Percentiles rank a stretch among this genome's conserved stretches.
phyloP scores from a whole-genome alignment of 2,113 vertebrate species.

The Perca schrenkii region DNA sequence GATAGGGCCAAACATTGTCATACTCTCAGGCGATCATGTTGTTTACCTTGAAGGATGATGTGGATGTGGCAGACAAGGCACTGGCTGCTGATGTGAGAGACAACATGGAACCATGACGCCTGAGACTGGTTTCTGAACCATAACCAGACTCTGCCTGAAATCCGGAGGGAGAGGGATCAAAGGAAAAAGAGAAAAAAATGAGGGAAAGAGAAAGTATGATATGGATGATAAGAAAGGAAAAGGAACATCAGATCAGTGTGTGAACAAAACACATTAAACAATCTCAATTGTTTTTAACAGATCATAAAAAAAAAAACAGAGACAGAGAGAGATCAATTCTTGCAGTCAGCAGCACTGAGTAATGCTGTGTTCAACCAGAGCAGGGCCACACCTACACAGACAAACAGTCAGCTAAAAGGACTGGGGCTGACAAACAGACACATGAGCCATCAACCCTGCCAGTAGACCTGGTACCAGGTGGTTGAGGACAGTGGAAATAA shows the following conservation, averaged over 20 bases:
- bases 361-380: conserved; percentile 39
- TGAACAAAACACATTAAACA: conserved; percentile 12
- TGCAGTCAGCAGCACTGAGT: conserved; percentile 41
- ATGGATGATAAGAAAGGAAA: not conserved
- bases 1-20: not conserved
- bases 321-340: conserved; percentile 15
- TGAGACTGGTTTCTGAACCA: conserved; percentile 95
- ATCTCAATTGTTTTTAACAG: not conserved
- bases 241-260: conserved; percentile 16
- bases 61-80: conserved; percentile 95
- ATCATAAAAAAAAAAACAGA: not conserved
- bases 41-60: conserved; percentile 97
- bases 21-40: not conserved
- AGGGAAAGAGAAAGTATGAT: not conserved
- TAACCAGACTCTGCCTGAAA: conserved; percentile 93
- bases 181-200: not conserved
- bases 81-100: conserved; percentile 97
- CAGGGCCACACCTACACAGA: conserved; percentile 47
- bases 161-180: not conserved
- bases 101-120: conserved; percentile 97
- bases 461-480: not conserved
- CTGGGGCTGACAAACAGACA: conserved; percentile 18
- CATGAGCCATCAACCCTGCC: not conserved
- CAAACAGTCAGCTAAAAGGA: conserved; percentile 29
- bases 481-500: conserved; percentile 3